A percentile compares a stretch with the other conserved stretches of the same genome.
Conservation (phyloP, 2,113 vertebrate species). For the Sinocyclocheilus grahami region DNA sequence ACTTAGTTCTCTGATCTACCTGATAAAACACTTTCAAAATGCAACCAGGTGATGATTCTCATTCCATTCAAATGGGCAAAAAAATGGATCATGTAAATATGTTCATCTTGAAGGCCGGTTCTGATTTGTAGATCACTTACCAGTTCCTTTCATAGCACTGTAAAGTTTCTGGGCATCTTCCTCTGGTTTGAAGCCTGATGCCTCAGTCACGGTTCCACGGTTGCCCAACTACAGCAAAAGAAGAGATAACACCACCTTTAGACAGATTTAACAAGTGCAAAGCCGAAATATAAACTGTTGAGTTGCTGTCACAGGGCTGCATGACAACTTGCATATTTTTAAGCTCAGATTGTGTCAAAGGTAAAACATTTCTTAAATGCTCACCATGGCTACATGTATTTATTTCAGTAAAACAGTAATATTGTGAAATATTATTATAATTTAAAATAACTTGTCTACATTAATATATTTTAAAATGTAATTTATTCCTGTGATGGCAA, state of each 20-base stretch:
- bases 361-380: neutral
- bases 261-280: neutral
- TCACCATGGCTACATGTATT: neutral
- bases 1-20: neutral
- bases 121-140: conserved; percentile 72
- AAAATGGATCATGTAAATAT: no score
- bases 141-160: conserved; percentile 91
- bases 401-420: neutral
- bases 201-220: conserved; percentile 83
- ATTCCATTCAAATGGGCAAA: no score
- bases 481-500: neutral
- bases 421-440: neutral
- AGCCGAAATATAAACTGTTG: neutral
- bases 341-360: neutral
- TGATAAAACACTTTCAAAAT: neutral
- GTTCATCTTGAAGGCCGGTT: neutral
- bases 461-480: neutral
- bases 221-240: conserved; percentile 69
- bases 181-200: conserved; percentile 78
- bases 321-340: neutral
- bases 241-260: neutral
- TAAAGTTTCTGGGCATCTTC: conserved; percentile 82
- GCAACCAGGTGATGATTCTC: no score
- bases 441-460: no score
- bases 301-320: neutral